Conservation (phyloP, 2,797 vertebrate genomes). For the Sphenopsis melanotis region DNA sequence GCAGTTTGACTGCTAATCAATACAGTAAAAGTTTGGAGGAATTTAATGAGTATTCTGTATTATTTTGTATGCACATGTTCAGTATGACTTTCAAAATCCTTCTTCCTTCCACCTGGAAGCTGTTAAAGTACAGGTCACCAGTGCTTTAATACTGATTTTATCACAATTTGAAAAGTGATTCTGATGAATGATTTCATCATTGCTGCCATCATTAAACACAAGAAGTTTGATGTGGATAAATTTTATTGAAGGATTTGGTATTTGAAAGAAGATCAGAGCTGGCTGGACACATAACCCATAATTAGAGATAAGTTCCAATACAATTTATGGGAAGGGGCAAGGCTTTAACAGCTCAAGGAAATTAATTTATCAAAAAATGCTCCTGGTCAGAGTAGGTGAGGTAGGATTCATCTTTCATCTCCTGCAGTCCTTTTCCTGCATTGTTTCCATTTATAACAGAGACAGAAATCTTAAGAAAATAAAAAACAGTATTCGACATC, state of each 20-base stretch:
- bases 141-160: neutral
- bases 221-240: neutral
- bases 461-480: neutral
- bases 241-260: neutral
- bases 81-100: neutral
- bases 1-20: constrained; percentile 2
- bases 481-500: neutral
- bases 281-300: neutral
- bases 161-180: neutral
- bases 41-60: neutral
- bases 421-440: neutral
- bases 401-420: neutral
- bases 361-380: neutral
- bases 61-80: neutral
- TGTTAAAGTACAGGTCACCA: neutral
- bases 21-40: neutral
- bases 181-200: neutral
- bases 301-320: neutral
- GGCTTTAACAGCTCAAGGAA: neutral
- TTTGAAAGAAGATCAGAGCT: neutral
- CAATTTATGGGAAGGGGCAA: neutral
- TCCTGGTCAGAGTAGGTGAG: neutral
- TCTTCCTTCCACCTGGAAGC: neutral
- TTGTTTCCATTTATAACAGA: neutral
- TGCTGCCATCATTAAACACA: neutral